Base-by-base conservation (phyloP, 2,888 invertebrate genomes). In the Pediacus dermestoides region DNA sequence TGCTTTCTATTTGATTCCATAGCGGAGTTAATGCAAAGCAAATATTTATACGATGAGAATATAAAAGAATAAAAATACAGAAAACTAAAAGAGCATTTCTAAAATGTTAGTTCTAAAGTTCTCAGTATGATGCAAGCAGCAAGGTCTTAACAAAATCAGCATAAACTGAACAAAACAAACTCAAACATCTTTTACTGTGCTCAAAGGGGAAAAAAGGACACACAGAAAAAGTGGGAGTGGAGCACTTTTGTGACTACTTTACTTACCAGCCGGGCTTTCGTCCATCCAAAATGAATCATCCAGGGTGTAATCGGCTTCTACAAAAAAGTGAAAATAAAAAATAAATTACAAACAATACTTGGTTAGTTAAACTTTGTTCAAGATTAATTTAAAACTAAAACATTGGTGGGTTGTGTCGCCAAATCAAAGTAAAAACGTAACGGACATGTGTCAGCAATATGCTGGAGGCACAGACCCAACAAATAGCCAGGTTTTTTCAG, bases 221-320 rank as follows among this genome's bases (percentile, higher is more conserved):
- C 4, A 12, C 4, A 10, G 10, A 30, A 11, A n/a, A 13, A 6
- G 9, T 4, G 4, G 10, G 9, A n/a, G n/a, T n/a, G n/a, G n/a
- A n/a, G n/a, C n/a, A n/a, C n/a, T n/a, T n/a, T n/a, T n/a, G 39
- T 25, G 42, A 15, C 18, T 37, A 36, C 14, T 9, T 12, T 41
- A 81, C 88, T 86, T 69, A 89, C 89, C 89, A 70, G 85, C 84
- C 74, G 88, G 88, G 77, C 84, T 88, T 73, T 89, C 89, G 73
- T 89, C 88, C 76, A 87, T 89, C 89, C 89, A 89, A 75, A 86
- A 88, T 66, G 88, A 88, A 75, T 90, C 89, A 77, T 90, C 89
- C 75, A 89, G 79, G 66, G 88, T 88, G 74, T 89, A 89, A 77
- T 89, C 89, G 71, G 87, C 87, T 78, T 89, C 89, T 90, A 84